A percentile compares a stretch with the other conserved stretches of the same genome.
Evolutionary conservation across 2,113 vertebrate species (phyloP).

Genomic region (Leiothrix lutea): DNA sequence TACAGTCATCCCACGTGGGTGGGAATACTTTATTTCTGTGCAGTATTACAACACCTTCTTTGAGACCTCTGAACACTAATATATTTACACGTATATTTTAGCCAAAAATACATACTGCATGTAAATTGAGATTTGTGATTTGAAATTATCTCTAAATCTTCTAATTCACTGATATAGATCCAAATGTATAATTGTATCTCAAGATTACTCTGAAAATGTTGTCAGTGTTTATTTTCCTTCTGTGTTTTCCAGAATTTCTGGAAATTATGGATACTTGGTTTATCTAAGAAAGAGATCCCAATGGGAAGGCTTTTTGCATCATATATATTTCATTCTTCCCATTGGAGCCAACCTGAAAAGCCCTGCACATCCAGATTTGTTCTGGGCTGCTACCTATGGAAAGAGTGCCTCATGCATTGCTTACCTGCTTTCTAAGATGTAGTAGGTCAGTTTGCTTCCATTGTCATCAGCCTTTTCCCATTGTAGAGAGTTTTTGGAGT

Average conservation of each 20-base stretch:
- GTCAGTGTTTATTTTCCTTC: not conserved
- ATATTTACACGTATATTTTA: not conserved
- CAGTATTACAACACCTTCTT: not conserved
- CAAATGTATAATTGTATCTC: not conserved
- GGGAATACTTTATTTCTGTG: not conserved
- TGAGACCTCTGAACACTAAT: not conserved
- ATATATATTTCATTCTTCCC: not conserved
- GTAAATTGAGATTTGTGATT: not conserved
- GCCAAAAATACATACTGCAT: not conserved
- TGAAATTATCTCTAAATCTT: not conserved
- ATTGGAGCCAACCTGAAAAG: not conserved
- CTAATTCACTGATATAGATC: not conserved
- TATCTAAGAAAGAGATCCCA: not conserved
- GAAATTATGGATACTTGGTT: not conserved
- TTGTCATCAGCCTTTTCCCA: conserved; percentile 76
- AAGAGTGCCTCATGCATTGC: not conserved
- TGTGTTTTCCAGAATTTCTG: not conserved
- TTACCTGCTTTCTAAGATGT: conserved; percentile 76
- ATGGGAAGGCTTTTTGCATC: not conserved
- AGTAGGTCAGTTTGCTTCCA: conserved; percentile 66
- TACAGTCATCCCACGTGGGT: not conserved
- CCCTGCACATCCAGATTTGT: not conserved
- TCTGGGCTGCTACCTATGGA: not conserved
- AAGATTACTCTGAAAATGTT: not conserved
- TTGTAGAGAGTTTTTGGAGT: conserved; percentile 58